Base-by-base conservation (phyloP, 2,113 vertebrate species). In the Dipodomys merriami region DNA sequence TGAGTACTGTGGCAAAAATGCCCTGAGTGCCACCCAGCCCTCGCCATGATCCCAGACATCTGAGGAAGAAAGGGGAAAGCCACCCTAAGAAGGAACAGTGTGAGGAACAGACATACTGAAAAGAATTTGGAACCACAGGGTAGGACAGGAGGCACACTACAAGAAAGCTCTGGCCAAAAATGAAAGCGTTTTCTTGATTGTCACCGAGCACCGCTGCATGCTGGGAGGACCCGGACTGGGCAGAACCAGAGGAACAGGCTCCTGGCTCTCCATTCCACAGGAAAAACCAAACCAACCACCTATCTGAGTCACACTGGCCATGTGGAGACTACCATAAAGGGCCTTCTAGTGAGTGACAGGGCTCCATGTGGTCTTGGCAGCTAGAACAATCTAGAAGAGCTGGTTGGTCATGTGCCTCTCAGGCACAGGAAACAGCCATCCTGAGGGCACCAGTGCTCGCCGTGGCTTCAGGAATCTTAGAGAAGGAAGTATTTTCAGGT, bases 271-370 rank as follows among this genome's bases (percentile, higher is more conserved):
- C 39, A 2, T 62, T 53, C 65, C 35, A 76, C 3, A 57, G 49
- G 4, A 15, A 72, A 69, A 44, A 30, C 7, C n/a, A 20, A 77
- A 46, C 35, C 20, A 71, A 19, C 22, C 8, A 82, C 44, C 44
- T 20, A 1, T 22, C 44, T 12, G 69, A 67, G 64, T 0, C 25
- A 57, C 27, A 19, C 11, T 2, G 0, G 19, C 25, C 2, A 4
- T 27, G 67, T 27, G 46, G 76, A 86, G 46, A 60, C 49, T 53
- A 5, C 53, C 20, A 22, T 29, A 79, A 68, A 68, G 60, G 13
- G 8, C 19, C 8, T 30, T 23, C 12, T 23, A 5, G 10, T 10
- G 12, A 73, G 57, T 23, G 30, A 20, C 3, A 2, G 35, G n/a
- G 39, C 67, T 11, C 27, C 4, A 1, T 79, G n/a, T 29, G 35